Base-by-base conservation (phyloP, 2,888 invertebrate genomes). In the Desoria tigrina region DNA sequence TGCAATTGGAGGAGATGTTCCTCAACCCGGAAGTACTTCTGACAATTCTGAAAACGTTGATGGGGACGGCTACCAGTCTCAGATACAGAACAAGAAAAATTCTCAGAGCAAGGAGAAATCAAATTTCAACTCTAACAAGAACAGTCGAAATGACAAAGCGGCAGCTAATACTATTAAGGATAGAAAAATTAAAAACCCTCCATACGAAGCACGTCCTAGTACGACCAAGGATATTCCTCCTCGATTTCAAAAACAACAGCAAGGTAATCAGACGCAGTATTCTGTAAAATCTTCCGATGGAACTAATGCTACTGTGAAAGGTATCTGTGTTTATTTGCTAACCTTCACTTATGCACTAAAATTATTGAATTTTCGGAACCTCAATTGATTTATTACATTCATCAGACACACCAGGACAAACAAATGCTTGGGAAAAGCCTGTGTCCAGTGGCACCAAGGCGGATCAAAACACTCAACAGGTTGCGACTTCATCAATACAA, bases 141-240 rank as follows among this genome's bases (percentile, higher is more conserved):
- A 24, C 18, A 7, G 18, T 16, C 54, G 11, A 42, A 42, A n/a
- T 23, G 50, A 23, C 18, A 63, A 57, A 37, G 21, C 16, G 18
- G n/a, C n/a, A n/a, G n/a, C n/a, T n/a, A n/a, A n/a, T n/a, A 24
- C 37, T 14, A 26, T n/a, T 42, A 69, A 69, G 28, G 69, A 69
- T n/a, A 21, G 69, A 1, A 55, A 66, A 42, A 57, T 70, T n/a
- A 75, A 74, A 54, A 72, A 71, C 65, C 71, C 68, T 18, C 75
- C 74, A 1, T 75, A 75, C 51, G 75, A 75, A 27, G 66, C 74
- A 9, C 58, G 73, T 51, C 66, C 69, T n/a, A 66, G 61, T 53
- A 50, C 65, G 4, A 26, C 28, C 11, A 67, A 65, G 24, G 51
- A 67, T 24, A 51, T 63, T n/a, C 24, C 59, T 60, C 59, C 60